A percentile compares a stretch with the other conserved stretches of the same genome.
Evolutionary conservation across 2,113 vertebrate species (phyloP).

Genomic region (Sigmodon hispidus): DNA sequence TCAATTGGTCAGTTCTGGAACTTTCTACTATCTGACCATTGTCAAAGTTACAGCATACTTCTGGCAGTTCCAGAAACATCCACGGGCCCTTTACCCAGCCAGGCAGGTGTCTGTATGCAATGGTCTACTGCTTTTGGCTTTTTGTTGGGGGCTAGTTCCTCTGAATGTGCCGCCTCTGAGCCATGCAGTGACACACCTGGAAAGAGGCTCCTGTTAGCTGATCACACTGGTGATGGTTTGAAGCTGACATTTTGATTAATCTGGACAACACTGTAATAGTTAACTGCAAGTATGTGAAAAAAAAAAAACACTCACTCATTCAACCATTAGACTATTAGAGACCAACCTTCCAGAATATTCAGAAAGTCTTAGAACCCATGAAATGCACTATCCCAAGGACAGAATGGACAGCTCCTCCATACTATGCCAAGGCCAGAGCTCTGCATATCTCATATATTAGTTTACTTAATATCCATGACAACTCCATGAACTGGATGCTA

Average conservation of each 20-base stretch:
- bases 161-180: no score
- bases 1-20: not conserved
- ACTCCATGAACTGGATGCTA: no score
- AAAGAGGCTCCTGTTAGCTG: not conserved
- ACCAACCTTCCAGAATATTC: not conserved
- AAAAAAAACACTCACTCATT: not conserved
- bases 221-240: not conserved
- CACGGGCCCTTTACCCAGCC: not conserved
- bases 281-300: not conserved
- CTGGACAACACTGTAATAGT: not conserved
- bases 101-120: accelerated
- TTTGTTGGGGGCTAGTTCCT: not conserved
- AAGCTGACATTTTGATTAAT: not conserved
- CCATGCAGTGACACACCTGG: not conserved
- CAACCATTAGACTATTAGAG: not conserved
- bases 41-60: not conserved
- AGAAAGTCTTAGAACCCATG: not conserved
- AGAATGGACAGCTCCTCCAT: not conserved
- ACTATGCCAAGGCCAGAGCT: not conserved
- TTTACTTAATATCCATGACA: not conserved
- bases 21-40: not conserved
- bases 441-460: accelerated
- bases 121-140: not conserved
- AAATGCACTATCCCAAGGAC: not conserved
- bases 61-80: not conserved